phyloP scores from a whole-genome alignment of 2,888 invertebrate species.

The Carabus problematicus region DNA sequence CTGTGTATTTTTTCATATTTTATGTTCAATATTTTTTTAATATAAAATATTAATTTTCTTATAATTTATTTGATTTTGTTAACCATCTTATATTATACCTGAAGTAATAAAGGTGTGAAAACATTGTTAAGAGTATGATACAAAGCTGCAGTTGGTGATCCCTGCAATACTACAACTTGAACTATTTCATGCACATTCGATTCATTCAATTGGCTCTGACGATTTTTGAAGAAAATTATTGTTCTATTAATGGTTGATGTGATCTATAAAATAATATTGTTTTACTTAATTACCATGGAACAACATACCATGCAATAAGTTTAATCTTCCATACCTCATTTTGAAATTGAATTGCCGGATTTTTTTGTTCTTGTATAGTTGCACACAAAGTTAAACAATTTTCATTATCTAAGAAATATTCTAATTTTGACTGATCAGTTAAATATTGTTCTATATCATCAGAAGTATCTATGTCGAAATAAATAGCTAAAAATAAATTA shows the following conservation, averaged over 20 bases:
- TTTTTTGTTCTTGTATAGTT: slow-evolving; percentile 56
- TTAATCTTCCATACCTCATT: slow-evolving; percentile 49
- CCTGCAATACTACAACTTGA: slow-evolving; percentile 67
- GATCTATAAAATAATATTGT: slow-evolving; percentile 17
- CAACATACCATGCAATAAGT: not conserved
- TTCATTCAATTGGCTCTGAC: slow-evolving; percentile 64
- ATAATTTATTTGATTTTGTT: too few species aligned
- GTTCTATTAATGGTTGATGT: slow-evolving; percentile 43
- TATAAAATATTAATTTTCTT: too few species aligned
- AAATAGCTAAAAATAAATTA: slow-evolving; percentile 21
- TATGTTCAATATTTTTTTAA: too few species aligned
- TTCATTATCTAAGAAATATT: slow-evolving; percentile 61
- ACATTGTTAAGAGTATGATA: slow-evolving; percentile 69
- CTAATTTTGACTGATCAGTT: slow-evolving; percentile 56
- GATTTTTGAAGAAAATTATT: slow-evolving; percentile 69
- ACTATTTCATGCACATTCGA: slow-evolving; percentile 66
- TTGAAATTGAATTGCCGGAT: slow-evolving; percentile 51
- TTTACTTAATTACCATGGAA: not conserved
- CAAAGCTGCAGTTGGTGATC: slow-evolving; percentile 66
- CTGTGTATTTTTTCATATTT: too few species aligned
- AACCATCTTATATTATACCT: slow-evolving; percentile 38
- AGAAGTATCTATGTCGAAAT: slow-evolving; percentile 50
- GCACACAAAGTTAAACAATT: slow-evolving; percentile 60
- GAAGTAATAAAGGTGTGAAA: slow-evolving; percentile 59
- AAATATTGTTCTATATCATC: slow-evolving; percentile 52